Evolutionary conservation across 2,113 vertebrate genomes (phyloP).

Genomic region (Neodontobutis hainanensis): DNA sequence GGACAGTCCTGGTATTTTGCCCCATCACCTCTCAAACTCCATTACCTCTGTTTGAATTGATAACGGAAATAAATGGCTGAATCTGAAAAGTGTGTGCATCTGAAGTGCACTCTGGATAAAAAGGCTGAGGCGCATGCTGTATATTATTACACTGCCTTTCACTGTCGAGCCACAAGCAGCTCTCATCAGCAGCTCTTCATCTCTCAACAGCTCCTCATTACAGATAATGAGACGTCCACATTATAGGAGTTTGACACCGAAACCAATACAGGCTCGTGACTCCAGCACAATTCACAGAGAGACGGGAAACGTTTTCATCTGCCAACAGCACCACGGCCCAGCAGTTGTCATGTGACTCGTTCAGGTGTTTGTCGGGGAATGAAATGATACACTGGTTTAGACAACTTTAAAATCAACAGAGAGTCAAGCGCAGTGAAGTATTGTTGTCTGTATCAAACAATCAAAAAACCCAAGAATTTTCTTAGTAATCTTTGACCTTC

Average conservation of each 20-base stretch:
- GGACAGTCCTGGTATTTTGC: too few relatives aligned
- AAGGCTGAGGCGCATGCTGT: slow-evolving; percentile 32
- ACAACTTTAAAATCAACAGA: too few relatives aligned
- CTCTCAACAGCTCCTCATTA: slow-evolving; percentile 67
- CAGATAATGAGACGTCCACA: slow-evolving; percentile 53
- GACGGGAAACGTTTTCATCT: slow-evolving; percentile 6
- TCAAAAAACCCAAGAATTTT: too few relatives aligned
- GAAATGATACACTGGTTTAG: too few relatives aligned
- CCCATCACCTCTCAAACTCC: too few relatives aligned
- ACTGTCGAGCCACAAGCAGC: slow-evolving; percentile 42
- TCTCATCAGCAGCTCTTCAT: slow-evolving; percentile 52
- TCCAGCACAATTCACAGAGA: slow-evolving; percentile 5
- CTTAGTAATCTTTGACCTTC: too few relatives aligned
- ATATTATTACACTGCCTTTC: slow-evolving; percentile 42
- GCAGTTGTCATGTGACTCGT: slow-evolving; percentile 35
- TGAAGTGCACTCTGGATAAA: slow-evolving; percentile 49
- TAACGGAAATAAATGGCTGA: neutral
- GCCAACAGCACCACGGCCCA: neutral
- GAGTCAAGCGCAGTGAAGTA: too few relatives aligned
- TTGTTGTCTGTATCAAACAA: too few relatives aligned
- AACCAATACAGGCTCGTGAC: slow-evolving; percentile 19
- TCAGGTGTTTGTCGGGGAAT: neutral
- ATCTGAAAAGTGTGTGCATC: slow-evolving; percentile 43
- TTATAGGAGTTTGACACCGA: slow-evolving; percentile 32
- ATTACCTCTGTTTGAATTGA: slow-evolving; percentile 6